These are phyloP conservation scores for Lepus europaeus DNA, from an alignment of 2,113 vertebrate species.

Conservation along the genomic window DNA sequence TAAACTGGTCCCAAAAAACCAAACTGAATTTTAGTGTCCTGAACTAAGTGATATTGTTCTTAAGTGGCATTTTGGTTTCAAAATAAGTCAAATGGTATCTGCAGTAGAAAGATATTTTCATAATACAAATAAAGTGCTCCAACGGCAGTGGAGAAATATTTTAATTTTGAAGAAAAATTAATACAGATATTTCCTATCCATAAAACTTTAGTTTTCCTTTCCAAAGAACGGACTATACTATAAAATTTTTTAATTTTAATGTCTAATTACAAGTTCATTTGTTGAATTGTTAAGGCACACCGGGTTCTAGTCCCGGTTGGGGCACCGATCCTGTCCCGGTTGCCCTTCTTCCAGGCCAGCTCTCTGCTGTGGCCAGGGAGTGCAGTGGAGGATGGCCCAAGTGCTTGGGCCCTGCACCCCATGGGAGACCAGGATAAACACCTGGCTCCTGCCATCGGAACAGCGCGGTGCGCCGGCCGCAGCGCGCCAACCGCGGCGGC, in stretches of 20 bases:
- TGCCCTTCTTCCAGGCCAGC: too few species aligned
- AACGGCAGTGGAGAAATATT: background rate
- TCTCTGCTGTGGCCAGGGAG: too few species aligned
- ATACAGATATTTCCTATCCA: background rate
- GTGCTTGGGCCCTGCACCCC: too few species aligned
- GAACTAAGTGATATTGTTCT: background rate
- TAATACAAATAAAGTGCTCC: background rate
- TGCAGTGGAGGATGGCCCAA: too few species aligned
- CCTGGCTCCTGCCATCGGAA: too few species aligned
- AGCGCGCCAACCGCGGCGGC: too few species aligned
- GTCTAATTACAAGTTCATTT: background rate
- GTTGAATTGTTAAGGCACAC: background rate
- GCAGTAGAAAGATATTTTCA: background rate
- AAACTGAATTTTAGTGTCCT: conserved; percentile 5
- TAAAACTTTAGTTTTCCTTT: background rate
- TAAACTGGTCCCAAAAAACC: background rate
- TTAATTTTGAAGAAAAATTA: conserved; percentile 32
- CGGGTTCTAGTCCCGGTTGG: too few species aligned
- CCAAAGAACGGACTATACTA: background rate
- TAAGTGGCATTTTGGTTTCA: conserved; percentile 10
- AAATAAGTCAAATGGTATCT: background rate
- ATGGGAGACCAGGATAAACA: too few species aligned
- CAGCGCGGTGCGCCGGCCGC: too few species aligned
- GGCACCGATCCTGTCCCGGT: too few species aligned
- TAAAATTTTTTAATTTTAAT: background rate